Conservation (phyloP, 2,888 invertebrate species). For the Blastobasis lacticolella region DNA sequence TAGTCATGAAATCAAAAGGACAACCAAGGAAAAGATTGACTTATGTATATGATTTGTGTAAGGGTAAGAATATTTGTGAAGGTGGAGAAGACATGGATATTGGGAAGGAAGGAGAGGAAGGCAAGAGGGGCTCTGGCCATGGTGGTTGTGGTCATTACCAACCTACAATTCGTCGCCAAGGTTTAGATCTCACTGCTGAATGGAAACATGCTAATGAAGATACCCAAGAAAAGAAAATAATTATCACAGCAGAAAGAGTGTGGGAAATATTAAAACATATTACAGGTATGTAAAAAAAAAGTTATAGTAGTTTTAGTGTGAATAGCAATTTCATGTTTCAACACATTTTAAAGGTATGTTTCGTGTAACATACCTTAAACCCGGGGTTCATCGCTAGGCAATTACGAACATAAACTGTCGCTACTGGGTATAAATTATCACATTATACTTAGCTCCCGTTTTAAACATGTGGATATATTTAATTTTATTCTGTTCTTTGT, state of each 20-base stretch:
- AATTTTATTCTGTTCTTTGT: no score
- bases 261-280: constrained; percentile 98
- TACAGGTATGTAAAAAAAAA: constrained; percentile 60
- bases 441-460: no score
- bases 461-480: no score
- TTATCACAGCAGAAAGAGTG: constrained; percentile 94
- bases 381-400: no score
- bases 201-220: constrained; percentile 99
- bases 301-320: not conserved
- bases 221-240: constrained; percentile 96
- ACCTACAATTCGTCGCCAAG: constrained; percentile 91
- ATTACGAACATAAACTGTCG: no score
- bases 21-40: constrained; percentile 95
- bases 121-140: constrained; percentile 78
- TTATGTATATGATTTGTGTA: constrained; percentile 98
- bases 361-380: no score
- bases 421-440: no score
- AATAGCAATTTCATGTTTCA: no score
- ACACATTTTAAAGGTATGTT: no score
- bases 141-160: constrained; percentile 99
- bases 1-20: constrained; percentile 96
- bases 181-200: constrained; percentile 95
- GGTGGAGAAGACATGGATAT: constrained; percentile 98
- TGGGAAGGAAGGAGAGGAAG: constrained; percentile 82
- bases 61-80: constrained; percentile 98